Evolutionary conservation across 1,140 invertebrate genomes (phyloP).

Genomic region (Nixonia krombeini): DNA sequence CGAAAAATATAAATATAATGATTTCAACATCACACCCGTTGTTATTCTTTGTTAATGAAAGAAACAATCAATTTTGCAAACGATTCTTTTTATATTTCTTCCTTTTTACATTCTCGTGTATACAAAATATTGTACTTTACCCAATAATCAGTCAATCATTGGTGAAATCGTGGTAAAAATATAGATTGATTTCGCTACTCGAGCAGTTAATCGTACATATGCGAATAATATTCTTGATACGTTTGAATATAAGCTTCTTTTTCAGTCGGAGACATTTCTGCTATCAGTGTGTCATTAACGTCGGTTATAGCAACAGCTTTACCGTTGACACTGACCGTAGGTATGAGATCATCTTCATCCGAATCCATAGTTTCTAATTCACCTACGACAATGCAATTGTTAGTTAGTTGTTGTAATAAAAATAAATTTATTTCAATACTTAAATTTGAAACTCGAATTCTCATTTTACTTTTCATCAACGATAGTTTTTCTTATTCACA

Average conservation of each 20-base stretch:
- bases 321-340: constrained; percentile 86
- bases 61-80: constrained; percentile 9
- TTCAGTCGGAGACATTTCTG: constrained; percentile 91
- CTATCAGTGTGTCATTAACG: constrained; percentile 87
- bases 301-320: constrained; percentile 84
- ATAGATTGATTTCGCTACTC: not conserved
- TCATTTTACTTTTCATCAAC: no score
- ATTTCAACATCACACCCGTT: no score
- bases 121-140: constrained; percentile 51
- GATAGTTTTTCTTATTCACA: no score
- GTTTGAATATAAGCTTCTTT: constrained; percentile 95
- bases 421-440: no score
- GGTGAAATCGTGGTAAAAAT: not conserved
- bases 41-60: no score
- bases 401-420: no score
- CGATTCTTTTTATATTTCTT: constrained; percentile 9
- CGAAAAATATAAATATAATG: constrained; percentile 55
- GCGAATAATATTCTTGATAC: constrained; percentile 93
- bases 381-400: no score
- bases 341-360: constrained; percentile 88
- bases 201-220: constrained; percentile 78
- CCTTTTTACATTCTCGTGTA: constrained; percentile 18
- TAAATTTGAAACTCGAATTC: no score
- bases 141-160: constrained; percentile 6
- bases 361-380: constrained; percentile 86